Percentiles rank a stretch among this genome's conserved stretches.
Conservation (phyloP, 2,113 vertebrate genomes). For the Cebidichthys violaceus region DNA sequence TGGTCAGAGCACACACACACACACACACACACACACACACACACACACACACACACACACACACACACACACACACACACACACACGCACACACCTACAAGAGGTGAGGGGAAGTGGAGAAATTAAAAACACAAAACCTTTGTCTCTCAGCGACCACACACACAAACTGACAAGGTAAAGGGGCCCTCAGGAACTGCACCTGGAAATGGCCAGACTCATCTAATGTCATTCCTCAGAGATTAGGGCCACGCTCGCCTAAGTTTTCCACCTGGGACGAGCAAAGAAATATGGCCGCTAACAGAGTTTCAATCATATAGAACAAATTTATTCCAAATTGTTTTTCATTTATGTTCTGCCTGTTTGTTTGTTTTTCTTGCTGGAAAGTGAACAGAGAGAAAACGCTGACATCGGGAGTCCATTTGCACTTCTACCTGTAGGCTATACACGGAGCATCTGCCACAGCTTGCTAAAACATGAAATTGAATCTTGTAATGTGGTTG, state of each 20-base stretch:
- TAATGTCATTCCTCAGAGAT: conserved; percentile 12
- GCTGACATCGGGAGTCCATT: conserved; percentile 36
- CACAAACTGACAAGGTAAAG: conserved; percentile 29
- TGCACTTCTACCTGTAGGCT: conserved; percentile 49
- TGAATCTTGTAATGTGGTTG: conserved; percentile 52
- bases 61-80: conserved; percentile 16
- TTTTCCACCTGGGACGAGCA: conserved; percentile 14
- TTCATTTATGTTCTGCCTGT: conserved; percentile 21
- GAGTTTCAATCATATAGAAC: conserved; percentile 27
- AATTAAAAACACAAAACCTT: conserved; percentile 49
- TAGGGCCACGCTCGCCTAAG: not conserved
- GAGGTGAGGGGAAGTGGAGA: conserved; percentile 30
- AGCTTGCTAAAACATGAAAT: conserved; percentile 57
- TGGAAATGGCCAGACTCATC: conserved; percentile 34
- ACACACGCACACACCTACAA: conserved; percentile 17
- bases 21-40: conserved; percentile 26
- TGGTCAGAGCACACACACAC: conserved; percentile 57
- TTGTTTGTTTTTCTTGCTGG: not conserved
- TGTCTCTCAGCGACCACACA: conserved; percentile 14
- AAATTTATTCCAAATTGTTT: conserved; percentile 56
- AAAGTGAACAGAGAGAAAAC: conserved; percentile 38
- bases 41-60: conserved; percentile 20
- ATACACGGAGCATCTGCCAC: conserved; percentile 59
- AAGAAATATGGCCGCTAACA: conserved; percentile 22
- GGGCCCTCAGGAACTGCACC: conserved; percentile 27